Evolutionary conservation across 2,888 invertebrate genomes (phyloP).

Genomic region (Theretra japonica): DNA sequence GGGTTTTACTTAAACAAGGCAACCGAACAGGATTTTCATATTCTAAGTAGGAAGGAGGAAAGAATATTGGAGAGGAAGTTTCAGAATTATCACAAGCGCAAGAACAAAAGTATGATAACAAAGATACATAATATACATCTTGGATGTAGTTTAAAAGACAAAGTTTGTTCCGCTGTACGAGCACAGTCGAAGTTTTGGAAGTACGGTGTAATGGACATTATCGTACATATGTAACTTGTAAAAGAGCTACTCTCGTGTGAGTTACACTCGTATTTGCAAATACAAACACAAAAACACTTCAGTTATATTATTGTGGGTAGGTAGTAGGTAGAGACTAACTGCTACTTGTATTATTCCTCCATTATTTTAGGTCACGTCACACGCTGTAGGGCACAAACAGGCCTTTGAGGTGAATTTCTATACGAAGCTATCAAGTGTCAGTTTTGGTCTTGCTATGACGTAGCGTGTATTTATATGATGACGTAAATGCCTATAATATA

Average conservation of each 20-base stretch:
- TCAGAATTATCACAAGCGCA: neutral
- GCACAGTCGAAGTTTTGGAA: slow-evolving; percentile 32
- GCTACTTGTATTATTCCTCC: slow-evolving; percentile 2
- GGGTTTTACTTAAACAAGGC: slow-evolving; percentile 31
- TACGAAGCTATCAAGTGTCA: neutral
- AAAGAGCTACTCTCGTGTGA: neutral
- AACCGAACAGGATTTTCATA: slow-evolving; percentile 24
- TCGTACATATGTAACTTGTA: neutral
- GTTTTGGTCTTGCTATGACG: neutral
- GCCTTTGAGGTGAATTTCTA: neutral
- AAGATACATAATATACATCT: slow-evolving; percentile 10
- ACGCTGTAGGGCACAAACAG: neutral
- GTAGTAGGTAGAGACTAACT: neutral
- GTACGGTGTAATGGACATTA: slow-evolving; percentile 29
- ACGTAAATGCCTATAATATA: too few species aligned
- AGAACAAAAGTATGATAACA: slow-evolving; percentile 3
- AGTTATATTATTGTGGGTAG: neutral
- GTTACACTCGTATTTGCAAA: neutral
- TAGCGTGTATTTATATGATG: neutral
- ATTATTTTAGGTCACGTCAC: neutral
- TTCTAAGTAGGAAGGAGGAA: slow-evolving; percentile 16
- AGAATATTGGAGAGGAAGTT: slow-evolving; percentile 16
- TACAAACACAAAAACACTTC: neutral
- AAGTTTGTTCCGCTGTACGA: slow-evolving; percentile 39
- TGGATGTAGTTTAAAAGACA: slow-evolving; percentile 33